Evolutionary conservation across 2,797 vertebrate genomes (phyloP).

Genomic region (Chrysolophus pictus): DNA sequence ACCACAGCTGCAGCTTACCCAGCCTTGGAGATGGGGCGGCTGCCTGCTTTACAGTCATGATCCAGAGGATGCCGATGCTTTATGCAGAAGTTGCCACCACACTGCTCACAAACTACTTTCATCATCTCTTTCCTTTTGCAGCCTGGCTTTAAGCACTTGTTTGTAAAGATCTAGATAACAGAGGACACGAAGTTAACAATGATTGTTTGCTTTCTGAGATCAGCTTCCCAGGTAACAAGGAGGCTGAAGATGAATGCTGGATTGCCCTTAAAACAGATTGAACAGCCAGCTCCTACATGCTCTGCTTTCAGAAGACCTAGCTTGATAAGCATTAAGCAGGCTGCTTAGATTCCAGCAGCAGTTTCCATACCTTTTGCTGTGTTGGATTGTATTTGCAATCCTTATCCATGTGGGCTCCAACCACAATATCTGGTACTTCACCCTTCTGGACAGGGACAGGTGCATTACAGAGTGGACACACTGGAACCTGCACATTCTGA

Average conservation of each 20-base stretch:
- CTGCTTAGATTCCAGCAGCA: neutral
- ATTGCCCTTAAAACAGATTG: rapidly evolving
- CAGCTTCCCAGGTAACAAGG: neutral
- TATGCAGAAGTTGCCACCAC: slow-evolving; percentile 90
- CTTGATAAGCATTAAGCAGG: neutral
- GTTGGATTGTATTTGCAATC: slow-evolving; percentile 87
- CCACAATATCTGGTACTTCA: slow-evolving; percentile 89
- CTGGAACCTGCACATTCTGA: slow-evolving; percentile 91
- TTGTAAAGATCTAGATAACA: slow-evolving; percentile 86
- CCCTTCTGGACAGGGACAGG: slow-evolving; percentile 90
- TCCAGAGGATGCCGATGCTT: slow-evolving; percentile 92
- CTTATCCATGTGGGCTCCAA: slow-evolving; percentile 91
- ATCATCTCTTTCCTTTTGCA: slow-evolving; percentile 96
- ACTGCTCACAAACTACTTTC: slow-evolving; percentile 87
- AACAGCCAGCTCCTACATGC: neutral
- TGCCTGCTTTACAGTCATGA: slow-evolving; percentile 85
- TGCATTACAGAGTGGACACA: slow-evolving; percentile 89
- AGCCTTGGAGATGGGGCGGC: slow-evolving; percentile 77
- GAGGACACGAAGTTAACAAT: neutral
- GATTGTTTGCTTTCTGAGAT: neutral
- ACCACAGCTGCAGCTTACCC: slow-evolving; percentile 76
- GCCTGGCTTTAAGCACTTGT: slow-evolving; percentile 88
- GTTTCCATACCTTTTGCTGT: slow-evolving; percentile 83
- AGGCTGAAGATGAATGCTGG: neutral
- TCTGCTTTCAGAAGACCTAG: neutral